Base-by-base conservation (phyloP, 2,888 invertebrate species). In the Junonia oenone region DNA sequence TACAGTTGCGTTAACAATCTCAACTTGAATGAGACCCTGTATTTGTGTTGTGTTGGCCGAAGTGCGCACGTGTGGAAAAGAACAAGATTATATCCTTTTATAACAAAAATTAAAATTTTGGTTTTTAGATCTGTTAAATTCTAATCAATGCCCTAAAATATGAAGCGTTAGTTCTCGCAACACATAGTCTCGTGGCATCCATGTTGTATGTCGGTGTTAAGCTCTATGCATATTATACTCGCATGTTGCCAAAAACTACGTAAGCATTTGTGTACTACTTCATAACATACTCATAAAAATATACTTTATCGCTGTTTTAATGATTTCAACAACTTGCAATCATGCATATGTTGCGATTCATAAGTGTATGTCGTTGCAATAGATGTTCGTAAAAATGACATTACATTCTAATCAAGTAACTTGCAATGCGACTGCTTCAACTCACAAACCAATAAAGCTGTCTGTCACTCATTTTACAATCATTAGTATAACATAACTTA, bases 1-100 rank as follows among this genome's bases (percentile, higher is more conserved):
- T 91, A 92, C 92, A 90, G 86, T 90, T 75, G 90, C 79, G 68
- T 91, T 80, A 77, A 88, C 76, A 81, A 89, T 84, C 80, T 89
- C 88, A 86, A 89, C 90, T 85, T 84, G 84, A 75, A 85, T 78
- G 82, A 80, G 83, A 82, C 83, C 86, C 90, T 90, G 88, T 74
- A 71, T 73, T 76, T 73, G 77, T 73, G 80, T 69, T 68, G 81
- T 76, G 76, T 68, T 65, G 76, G 77, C 79, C 85, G 81, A 73
- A 70, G 80, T 72, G 76, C 72, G 84, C 78, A 81, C 83, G 88
- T 81, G 88, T 88, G 89, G 77, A 89, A 90, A 79, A 87, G 81
- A 89, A 89, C 75, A 86, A 83, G 72, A 73, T 71, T 71, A 72
- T 68, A 68, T 71, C 65, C 79, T n/a, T 78, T 79, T 81, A 81